Conservation (phyloP, 2,888 invertebrate genomes). For the Nomada fucata region DNA sequence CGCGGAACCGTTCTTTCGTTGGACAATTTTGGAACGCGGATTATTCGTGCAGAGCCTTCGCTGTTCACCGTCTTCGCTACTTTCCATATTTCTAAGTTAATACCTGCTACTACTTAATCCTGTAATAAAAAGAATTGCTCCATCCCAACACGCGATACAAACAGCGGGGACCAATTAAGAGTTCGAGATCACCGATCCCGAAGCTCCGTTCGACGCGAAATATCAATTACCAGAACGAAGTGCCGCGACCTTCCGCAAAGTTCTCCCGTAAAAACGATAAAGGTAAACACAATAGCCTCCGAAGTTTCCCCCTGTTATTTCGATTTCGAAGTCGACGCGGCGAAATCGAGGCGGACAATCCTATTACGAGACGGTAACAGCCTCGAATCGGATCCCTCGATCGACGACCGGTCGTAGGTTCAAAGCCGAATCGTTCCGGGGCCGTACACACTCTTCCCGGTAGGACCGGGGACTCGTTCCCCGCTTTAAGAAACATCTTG, state of each 20-base stretch:
- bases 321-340: neutral
- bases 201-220: too few species aligned
- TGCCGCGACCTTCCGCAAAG: too few species aligned
- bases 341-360: constrained; percentile 25
- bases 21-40: neutral
- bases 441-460: constrained; percentile 3
- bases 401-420: neutral
- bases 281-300: neutral
- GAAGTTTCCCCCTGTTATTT: constrained; percentile 9
- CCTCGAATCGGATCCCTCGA: constrained; percentile 26
- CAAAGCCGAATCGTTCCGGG: constrained; percentile 6
- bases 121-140: too few species aligned
- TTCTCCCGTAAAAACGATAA: neutral
- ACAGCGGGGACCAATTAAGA: too few species aligned
- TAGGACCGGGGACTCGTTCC: neutral
- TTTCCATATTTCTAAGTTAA: constrained; percentile 10
- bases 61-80: constrained; percentile 1
- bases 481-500: neutral
- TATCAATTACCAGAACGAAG: too few species aligned
- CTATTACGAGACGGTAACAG: constrained; percentile 28
- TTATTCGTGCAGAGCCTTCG: neutral
- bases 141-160: too few species aligned
- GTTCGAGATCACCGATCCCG: too few species aligned
- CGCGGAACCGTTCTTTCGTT: neutral
- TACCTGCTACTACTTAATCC: neutral